Evolutionary conservation across 1,140 invertebrate species (phyloP).

Genomic region (Bilobella aurantiaca): DNA sequence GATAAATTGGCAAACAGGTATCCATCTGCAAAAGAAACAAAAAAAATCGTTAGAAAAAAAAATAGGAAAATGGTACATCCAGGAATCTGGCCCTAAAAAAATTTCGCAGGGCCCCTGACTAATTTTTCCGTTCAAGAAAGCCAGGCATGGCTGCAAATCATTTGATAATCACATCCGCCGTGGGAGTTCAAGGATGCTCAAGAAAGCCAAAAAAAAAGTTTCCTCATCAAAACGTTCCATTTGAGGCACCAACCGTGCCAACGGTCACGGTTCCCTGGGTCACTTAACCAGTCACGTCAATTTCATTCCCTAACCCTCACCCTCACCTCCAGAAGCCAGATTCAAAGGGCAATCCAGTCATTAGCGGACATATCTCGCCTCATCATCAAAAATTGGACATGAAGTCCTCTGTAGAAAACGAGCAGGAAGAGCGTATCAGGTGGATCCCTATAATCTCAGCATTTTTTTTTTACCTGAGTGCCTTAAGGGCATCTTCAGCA

Average conservation of each 20-base stretch:
- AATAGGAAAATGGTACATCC: too few species aligned
- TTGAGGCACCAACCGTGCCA: constrained; percentile 17
- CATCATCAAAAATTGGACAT: background rate
- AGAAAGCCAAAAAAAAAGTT: too few species aligned
- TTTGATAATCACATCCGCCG: constrained; percentile 8
- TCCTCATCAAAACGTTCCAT: constrained; percentile 9
- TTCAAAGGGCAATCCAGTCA: too few species aligned
- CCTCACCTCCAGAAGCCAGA: background rate
- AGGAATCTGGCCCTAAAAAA: too few species aligned
- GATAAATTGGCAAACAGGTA: constrained; percentile 30
- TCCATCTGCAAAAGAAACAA: constrained; percentile 26
- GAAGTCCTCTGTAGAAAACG: too few species aligned
- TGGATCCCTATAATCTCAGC: too few species aligned
- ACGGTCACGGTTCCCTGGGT: constrained; percentile 5
- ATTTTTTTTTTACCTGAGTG: too few species aligned
- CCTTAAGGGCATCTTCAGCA: too few species aligned
- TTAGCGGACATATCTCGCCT: too few species aligned
- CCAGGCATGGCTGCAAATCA: background rate
- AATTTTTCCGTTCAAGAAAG: background rate
- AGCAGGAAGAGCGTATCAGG: too few species aligned
- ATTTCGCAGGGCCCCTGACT: background rate
- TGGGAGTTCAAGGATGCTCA: constrained; percentile 19
- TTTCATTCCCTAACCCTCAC: background rate
- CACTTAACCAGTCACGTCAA: constrained; percentile 7
- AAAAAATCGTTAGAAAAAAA: constrained; percentile 3